These are phyloP conservation scores for Nasonia giraulti DNA, from an alignment of 1,140 invertebrate genomes.

Conservation along the genomic window DNA sequence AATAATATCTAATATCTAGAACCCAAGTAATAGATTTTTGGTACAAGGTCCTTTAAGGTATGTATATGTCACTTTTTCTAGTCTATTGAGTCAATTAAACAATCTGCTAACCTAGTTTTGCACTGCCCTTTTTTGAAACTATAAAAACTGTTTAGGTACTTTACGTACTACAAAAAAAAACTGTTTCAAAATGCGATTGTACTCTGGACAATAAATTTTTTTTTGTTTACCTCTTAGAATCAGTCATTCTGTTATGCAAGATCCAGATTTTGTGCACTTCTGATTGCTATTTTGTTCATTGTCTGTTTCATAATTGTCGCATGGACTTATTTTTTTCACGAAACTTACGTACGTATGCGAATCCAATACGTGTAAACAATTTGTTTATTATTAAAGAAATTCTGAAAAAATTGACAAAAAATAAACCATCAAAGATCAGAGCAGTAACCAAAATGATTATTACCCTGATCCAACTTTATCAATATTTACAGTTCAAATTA, in stretches of 20 bases:
- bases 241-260: conserved; percentile 8
- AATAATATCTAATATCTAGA: background rate
- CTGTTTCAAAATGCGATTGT: conserved; percentile 14
- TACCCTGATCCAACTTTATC: background rate
- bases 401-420: conserved; percentile 41
- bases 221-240: conserved; percentile 32
- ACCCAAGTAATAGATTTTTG: background rate
- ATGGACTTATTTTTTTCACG: background rate
- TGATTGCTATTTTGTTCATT: conserved; percentile 22
- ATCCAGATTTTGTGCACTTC: conserved; percentile 31
- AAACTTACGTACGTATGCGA: conserved; percentile 25
- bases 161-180: conserved; percentile 16
- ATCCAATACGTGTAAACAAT: conserved; percentile 34
- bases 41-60: background rate
- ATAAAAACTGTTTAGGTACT: conserved; percentile 5
- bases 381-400: conserved; percentile 28
- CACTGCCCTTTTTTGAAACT: conserved; percentile 17
- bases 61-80: background rate
- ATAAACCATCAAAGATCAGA: conserved; percentile 29
- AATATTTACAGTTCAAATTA: background rate
- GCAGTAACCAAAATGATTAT: background rate
- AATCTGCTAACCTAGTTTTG: conserved; percentile 25
- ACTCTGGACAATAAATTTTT: conserved; percentile 24
- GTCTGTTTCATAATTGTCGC: conserved; percentile 5
- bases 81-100: background rate